Evolutionary conservation across 2,113 vertebrate species (phyloP).

Genomic region (Saguinus imperator): DNA sequence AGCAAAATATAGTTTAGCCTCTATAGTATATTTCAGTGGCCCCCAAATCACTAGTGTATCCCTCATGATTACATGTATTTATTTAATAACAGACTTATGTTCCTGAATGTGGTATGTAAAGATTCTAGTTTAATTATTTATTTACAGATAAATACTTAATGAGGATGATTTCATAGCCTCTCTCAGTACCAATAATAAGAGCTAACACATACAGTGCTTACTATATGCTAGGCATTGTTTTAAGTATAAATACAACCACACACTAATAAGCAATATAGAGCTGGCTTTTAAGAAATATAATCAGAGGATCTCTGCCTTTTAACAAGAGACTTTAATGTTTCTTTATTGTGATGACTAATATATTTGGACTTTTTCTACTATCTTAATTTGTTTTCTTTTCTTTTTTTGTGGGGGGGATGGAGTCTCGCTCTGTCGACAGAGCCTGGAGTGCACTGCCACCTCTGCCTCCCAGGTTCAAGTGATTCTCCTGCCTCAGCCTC

Average conservation of each 20-base stretch:
- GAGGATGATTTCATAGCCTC: slow-evolving; percentile 20
- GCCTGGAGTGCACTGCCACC: too few species aligned
- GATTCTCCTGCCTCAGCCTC: too few species aligned
- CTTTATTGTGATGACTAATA: neutral
- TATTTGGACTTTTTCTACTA: neutral
- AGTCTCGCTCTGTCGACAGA: too few species aligned
- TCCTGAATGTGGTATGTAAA: slow-evolving; percentile 16
- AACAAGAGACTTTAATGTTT: neutral
- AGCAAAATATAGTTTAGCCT: slow-evolving; percentile 7
- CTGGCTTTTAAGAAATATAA: neutral
- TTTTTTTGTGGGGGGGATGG: too few species aligned
- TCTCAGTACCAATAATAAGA: neutral
- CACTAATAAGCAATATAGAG: neutral
- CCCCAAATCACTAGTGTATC: neutral
- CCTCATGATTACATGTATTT: slow-evolving; percentile 7
- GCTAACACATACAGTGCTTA: neutral
- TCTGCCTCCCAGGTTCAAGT: too few species aligned
- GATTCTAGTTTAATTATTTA: slow-evolving; percentile 36
- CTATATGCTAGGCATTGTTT: neutral
- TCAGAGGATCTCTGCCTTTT: slow-evolving; percentile 2
- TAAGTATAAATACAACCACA: neutral
- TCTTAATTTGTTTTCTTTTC: slow-evolving; percentile 20
- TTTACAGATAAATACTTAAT: slow-evolving; percentile 24
- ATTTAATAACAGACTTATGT: slow-evolving; percentile 38
- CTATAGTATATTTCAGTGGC: neutral